Percentiles rank a stretch among this genome's conserved stretches.
phyloP scores from a whole-genome alignment of 2,888 invertebrate genomes.

The Cataglyphis cursor region DNA sequence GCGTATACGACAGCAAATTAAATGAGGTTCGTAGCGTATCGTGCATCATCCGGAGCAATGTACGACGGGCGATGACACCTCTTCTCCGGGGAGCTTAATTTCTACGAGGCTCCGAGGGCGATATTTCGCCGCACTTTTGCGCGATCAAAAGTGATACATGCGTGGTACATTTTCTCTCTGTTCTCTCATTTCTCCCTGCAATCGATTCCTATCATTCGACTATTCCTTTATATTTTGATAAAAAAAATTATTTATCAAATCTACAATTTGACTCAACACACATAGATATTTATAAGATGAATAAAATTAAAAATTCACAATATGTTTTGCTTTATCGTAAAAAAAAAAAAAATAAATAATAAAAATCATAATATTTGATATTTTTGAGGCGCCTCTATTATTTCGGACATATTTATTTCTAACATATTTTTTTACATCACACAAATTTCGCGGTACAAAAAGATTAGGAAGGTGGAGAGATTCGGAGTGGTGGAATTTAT shows the following conservation, averaged over 20 bases:
- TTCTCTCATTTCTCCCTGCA: constrained; percentile 34
- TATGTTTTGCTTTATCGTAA: background rate
- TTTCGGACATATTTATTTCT: background rate
- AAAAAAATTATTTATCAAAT: constrained; percentile 28
- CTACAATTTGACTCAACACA: background rate
- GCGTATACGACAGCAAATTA: constrained; percentile 45
- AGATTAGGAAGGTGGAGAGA: background rate
- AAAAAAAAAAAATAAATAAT: background rate
- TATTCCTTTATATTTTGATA: constrained; percentile 6
- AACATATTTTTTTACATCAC: background rate
- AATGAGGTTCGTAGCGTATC: constrained; percentile 38
- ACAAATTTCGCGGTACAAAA: background rate
- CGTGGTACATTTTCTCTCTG: constrained; percentile 16
- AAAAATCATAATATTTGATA: background rate
- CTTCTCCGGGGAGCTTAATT: constrained; percentile 46
- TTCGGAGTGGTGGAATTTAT: constrained; percentile 21
- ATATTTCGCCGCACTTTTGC: constrained; percentile 46
- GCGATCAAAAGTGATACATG: background rate
- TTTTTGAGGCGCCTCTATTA: background rate
- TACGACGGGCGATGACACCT: constrained; percentile 42
- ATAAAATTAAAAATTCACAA: constrained; percentile 31
- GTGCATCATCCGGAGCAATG: constrained; percentile 43
- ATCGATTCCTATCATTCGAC: constrained; percentile 24
- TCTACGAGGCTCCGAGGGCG: constrained; percentile 22
- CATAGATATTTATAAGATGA: constrained; percentile 3